A percentile compares a stretch with the other conserved stretches of the same genome.
Conservation (phyloP, 2,113 vertebrate species). For the Nesoenas mayeri region DNA sequence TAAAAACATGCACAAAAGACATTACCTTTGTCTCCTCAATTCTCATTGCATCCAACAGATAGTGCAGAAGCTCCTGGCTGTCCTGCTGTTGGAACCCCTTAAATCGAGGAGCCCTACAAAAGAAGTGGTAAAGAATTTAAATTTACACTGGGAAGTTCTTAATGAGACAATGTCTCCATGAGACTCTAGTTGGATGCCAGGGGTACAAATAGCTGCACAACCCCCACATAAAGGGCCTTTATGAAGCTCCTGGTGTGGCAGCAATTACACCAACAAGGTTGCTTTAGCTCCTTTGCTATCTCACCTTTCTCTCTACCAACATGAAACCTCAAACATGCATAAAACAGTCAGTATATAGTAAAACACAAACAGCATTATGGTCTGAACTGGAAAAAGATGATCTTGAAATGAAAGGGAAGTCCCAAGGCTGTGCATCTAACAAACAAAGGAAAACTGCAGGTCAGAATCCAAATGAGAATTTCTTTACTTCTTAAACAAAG, state of each 20-base stretch:
- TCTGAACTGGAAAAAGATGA: neutral
- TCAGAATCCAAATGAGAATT: neutral
- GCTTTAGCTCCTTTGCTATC: neutral
- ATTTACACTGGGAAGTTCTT: neutral
- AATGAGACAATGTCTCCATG: neutral
- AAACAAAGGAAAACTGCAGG: neutral
- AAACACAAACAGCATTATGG: neutral
- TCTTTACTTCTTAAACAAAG: neutral
- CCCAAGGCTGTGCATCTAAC: neutral
- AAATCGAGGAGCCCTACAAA: conserved; percentile 90
- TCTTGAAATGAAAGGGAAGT: neutral
- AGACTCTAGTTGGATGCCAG: neutral
- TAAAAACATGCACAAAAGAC: neutral
- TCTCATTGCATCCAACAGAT: conserved; percentile 91
- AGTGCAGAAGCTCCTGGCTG: conserved; percentile 97
- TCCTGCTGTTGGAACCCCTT: conserved; percentile 98
- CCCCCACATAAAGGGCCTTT: neutral
- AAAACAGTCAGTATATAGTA: neutral
- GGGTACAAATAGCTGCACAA: neutral
- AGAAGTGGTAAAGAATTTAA: neutral
- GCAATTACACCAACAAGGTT: neutral
- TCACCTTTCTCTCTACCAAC: neutral
- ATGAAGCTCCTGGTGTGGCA: neutral
- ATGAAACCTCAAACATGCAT: neutral
- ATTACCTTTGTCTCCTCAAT: conserved; percentile 96